phyloP scores from a whole-genome alignment of 2,888 invertebrate species.

The Drosophila yooni region DNA sequence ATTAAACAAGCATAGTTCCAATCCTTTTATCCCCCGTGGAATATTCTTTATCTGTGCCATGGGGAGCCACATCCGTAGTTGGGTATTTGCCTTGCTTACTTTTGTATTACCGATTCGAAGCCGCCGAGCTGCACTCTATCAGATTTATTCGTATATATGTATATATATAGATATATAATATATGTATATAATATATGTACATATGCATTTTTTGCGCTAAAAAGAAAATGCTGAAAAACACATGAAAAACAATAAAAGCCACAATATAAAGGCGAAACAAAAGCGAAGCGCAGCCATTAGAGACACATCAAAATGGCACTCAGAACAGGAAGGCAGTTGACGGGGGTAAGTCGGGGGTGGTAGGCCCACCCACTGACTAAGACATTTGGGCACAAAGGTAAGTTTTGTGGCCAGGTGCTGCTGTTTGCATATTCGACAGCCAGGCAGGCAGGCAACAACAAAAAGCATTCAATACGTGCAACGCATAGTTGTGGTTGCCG shows the following conservation, averaged over 20 bases:
- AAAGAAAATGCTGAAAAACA: constrained; percentile 45
- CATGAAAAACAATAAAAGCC: constrained; percentile 66
- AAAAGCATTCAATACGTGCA: constrained; percentile 65
- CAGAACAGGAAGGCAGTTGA: constrained; percentile 15
- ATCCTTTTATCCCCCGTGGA: background rate
- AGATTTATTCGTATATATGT: constrained; percentile 6
- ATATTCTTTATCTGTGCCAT: constrained; percentile 24
- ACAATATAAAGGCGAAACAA: constrained; percentile 64
- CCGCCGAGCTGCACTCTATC: constrained; percentile 23
- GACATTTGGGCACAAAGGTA: background rate
- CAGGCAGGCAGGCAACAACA: background rate
- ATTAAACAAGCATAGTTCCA: constrained; percentile 2
- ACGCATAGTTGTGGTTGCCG: constrained; percentile 42
- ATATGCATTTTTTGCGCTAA: constrained; percentile 7
- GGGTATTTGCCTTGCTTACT: constrained; percentile 24
- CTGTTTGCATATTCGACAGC: constrained; percentile 22
- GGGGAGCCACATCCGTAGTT: constrained; percentile 37
- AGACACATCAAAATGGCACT: constrained; percentile 80
- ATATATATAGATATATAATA: background rate
- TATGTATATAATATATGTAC: constrained; percentile 17
- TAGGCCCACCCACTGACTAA: background rate
- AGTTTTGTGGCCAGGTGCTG: constrained; percentile 8
- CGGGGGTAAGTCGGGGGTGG: background rate
- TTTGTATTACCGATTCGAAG: constrained; percentile 31
- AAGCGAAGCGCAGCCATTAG: constrained; percentile 74